Evolutionary conservation across 2,113 vertebrate species (phyloP), one percentile per base, ranked within the genome.

Genomic region (Corythornis vintsioides): DNA sequence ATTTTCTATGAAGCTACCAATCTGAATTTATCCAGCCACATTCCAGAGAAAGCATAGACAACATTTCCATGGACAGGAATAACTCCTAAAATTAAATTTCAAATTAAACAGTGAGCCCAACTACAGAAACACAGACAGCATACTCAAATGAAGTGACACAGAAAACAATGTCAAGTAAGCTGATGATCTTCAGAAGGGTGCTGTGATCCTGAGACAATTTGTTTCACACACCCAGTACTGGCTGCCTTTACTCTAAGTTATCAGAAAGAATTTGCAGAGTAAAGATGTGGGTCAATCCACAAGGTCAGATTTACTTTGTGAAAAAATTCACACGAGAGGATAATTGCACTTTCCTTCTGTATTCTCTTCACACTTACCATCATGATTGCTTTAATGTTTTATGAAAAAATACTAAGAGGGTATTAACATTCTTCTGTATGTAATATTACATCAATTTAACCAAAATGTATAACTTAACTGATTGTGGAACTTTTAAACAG

Each of bases 271-370:
- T 93, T 86, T 67, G 72, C 35, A 71, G 57, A 92, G 60, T 67
- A 88, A 94, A 95, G 76, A 88, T 15, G 20, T 12, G 26, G 47
- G 77, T 74, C 80, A 77, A 71, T 29, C 43, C 40, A 45, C 52
- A 86, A 77, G 76, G 69, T 77, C 80, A 93, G 61, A 88, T 74
- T 88, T 85, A 88, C 85, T 73, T 83, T 66, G 28, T 31, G 69
- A 90, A 92, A 92, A 88, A 83, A 86, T 4, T 76, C 79, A 90
- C 19, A 50, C 21, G 4, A 75, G 47, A 83, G 38, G 29, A 55
- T 86, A 94, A 94, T 60, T 78, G 47, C 74, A 47, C 52, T 78
- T 84, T 77, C 70, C 33, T 83, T 77, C 28, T 71, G 33, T 35
- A 52, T 83, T 92, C 80, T 74, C 43, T 71, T 81, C 21, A 73